Base-by-base conservation (phyloP, 64 coral and sea anemone genomes). In the Pocillopora verrucosa region DNA sequence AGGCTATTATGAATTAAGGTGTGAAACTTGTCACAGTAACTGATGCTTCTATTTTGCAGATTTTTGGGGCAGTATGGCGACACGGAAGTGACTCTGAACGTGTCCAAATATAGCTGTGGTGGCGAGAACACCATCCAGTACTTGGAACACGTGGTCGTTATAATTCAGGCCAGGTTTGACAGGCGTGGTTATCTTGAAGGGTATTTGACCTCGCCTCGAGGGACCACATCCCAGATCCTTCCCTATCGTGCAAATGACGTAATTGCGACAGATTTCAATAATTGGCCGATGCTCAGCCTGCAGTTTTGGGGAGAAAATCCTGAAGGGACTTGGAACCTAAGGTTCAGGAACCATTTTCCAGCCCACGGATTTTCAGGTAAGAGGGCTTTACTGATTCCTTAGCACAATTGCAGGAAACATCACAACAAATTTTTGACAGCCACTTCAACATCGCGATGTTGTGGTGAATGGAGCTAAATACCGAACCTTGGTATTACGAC, bases 141-240 rank as follows among this genome's bases (percentile, higher is more conserved):
- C 35, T 84, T 84, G 63, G 80, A 84, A 62, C 80, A 84, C 35
- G 80, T 84, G 16, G 37, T 84, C 20, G 80, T 84, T 2, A 84
- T 34, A 41, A 63, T 84, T 24, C 60, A 84, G 0, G 80, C 62
- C 62, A 67, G 61, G 14, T 84, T 84, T 68, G 25, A 34, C 63
- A 84, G 80, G 62, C 80, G 80, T 84, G 80, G 80, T 84, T 84
- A 84, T 61, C 60, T 84, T 68, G 62, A 84, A 26, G 80, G 63
- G 35, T 56, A 68, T 51, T 4, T 84, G 65, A 69, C 80, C 35
- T 84, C 80, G 25, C 80, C 80, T 16, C 68, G 61, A 68, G 80
- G 80, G 9, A 84, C 80, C 13, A 68, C 60, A 17, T 84, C 80
- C 16, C 62, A 84, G 16, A 84, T 84, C 36, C 80, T 84, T 65